Evolutionary conservation across 1,140 invertebrate species (phyloP).

Genomic region (Stegodyphus dumicola): DNA sequence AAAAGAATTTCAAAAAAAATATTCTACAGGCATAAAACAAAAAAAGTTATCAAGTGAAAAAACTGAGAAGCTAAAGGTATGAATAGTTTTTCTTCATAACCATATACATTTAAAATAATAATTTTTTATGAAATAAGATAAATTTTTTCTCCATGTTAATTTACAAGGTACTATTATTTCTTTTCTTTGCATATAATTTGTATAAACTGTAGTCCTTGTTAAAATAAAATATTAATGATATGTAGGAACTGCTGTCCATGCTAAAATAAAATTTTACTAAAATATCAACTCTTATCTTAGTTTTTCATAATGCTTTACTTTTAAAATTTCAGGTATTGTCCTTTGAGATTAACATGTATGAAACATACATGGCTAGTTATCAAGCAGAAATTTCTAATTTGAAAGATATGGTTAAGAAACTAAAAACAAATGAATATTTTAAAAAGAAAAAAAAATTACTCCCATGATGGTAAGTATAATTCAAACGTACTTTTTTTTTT

Average conservation of each 20-base stretch:
- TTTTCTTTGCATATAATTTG: no score
- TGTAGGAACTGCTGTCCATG: no score
- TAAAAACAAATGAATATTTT: conserved; percentile 41
- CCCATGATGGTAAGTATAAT: neutral
- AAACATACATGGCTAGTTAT: conserved; percentile 46
- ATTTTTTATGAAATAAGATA: no score
- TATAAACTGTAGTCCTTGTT: no score
- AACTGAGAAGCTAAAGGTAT: conserved; percentile 44
- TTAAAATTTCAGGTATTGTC: conserved; percentile 25
- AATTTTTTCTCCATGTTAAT: no score
- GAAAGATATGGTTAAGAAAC: conserved; percentile 22
- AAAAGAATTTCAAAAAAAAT: conserved; percentile 44
- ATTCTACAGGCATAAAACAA: neutral
- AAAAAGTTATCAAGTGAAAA: conserved; percentile 27
- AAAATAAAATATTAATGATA: no score
- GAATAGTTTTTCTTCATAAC: neutral
- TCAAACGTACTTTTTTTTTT: no score
- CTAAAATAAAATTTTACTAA: no score
- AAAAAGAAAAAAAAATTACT: conserved; percentile 38
- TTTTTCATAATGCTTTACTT: neutral
- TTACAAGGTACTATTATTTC: no score
- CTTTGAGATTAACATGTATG: conserved; percentile 55
- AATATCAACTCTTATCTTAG: no score
- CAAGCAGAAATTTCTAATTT: conserved; percentile 40
- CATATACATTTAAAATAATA: no score